Base-by-base conservation (phyloP, 2,888 invertebrate species). In the Drosophila barbarae region DNA sequence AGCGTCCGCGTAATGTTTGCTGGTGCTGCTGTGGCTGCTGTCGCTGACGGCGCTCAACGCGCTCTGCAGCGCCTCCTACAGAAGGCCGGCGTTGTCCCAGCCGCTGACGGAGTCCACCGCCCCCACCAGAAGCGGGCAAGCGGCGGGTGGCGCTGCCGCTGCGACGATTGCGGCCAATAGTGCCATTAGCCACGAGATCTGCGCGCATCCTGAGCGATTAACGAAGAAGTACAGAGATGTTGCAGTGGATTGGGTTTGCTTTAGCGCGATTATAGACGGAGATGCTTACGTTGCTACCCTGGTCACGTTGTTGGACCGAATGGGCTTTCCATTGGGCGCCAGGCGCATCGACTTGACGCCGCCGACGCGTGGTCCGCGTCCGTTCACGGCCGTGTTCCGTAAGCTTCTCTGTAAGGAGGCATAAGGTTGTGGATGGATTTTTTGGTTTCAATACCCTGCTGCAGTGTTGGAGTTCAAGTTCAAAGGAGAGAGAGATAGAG, bases 401-500 rank as follows among this genome's bases (percentile, higher is more conserved):
- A 90, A 79, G 86, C 90, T 90, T 87, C 88, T 89, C 90, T 90
- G 89, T 86, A 90, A 89, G 81, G 80, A 87, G 86, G 84, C 86
- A 87, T 86, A 87, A 86, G 78, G 81, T 71, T 85, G 69, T 84
- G 83, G 71, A 73, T 83, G 75, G 81, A 65, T 67, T 73, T 75
- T 75, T 73, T 69, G 51, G 54, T 71, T 66, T 49, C 46, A 67
- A 54, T 74, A 67, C 58, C 54, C 67, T 67, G 63, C 46, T 59
- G 51, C 69, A 53, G 52, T 52, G 41, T 68, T 52, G 47, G 32
- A 53, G 70, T 49, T 52, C 52, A 60, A 61, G 59, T 32, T 59
- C 47, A 69, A 60, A 53, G 61, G 38, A 58, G 59, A 49, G 51
- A 36, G 65, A 63, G 51, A 55, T 28, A 53, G n/a, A 28, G 42